These are phyloP conservation scores for Glaucomys volans DNA, from an alignment of 2,113 vertebrate genomes.

Conservation along the genomic window DNA sequence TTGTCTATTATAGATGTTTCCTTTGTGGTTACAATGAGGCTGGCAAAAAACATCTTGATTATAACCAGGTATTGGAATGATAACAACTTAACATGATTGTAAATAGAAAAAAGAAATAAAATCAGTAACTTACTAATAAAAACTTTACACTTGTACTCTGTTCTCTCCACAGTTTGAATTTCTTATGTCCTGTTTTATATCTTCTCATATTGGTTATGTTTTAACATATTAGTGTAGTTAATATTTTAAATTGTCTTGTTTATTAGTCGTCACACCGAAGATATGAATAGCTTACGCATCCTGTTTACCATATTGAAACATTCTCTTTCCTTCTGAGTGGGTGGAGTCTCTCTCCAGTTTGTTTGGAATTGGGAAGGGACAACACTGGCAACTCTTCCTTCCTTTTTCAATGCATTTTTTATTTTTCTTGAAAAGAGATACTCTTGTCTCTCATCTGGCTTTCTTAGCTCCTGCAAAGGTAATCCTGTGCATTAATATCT, in stretches of 20 bases:
- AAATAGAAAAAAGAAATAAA: neutral
- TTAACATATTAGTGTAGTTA: neutral
- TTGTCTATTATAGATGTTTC: neutral
- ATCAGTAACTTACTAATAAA: neutral
- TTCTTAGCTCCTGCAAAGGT: no score
- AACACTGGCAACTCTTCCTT: neutral
- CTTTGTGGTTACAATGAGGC: neutral
- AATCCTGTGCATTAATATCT: neutral
- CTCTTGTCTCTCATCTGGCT: no score
- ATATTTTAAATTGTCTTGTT: neutral
- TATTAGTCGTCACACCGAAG: neutral
- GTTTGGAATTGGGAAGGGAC: neutral
- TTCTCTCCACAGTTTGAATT: neutral
- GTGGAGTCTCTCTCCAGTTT: no score
- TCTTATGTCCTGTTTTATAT: neutral
- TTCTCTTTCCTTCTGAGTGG: no score
- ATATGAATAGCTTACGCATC: neutral
- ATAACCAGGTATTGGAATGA: neutral
- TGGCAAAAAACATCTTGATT: neutral
- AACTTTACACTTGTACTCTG: neutral
- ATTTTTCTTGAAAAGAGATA: no score
- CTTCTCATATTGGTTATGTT: neutral
- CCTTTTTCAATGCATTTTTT: no score
- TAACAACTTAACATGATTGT: neutral
- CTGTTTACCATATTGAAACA: neutral